These are phyloP conservation scores for Acanthopagrus latus DNA, from an alignment of 2,797 vertebrate genomes.

Conservation along the genomic window DNA sequence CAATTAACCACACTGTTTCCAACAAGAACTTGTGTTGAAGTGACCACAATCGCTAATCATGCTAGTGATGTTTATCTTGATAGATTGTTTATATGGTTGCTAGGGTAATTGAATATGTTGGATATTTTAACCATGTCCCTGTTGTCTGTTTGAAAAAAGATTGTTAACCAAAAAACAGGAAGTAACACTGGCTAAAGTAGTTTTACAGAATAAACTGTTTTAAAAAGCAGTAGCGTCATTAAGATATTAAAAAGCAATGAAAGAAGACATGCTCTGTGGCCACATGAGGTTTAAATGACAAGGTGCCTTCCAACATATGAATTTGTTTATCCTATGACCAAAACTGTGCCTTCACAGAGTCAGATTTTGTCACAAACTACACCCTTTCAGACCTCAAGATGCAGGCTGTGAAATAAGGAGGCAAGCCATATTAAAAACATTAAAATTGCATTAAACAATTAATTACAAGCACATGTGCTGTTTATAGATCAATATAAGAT, in stretches of 20 bases:
- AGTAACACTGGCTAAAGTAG: too few species aligned
- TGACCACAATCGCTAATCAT: too few species aligned
- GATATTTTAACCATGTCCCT: too few species aligned
- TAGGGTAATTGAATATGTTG: too few species aligned
- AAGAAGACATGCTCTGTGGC: not conserved
- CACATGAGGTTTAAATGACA: constrained; percentile 9
- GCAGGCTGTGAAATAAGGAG: not conserved
- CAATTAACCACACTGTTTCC: too few species aligned
- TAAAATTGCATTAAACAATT: not conserved
- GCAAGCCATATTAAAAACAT: too few species aligned
- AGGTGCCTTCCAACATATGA: not conserved
- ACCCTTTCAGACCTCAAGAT: constrained; percentile 5
- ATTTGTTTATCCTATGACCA: not conserved
- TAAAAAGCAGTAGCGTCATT: not conserved
- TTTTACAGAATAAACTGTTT: too few species aligned
- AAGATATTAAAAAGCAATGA: not conserved
- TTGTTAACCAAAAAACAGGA: too few species aligned
- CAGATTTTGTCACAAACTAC: not conserved
- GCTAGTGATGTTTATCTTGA: too few species aligned
- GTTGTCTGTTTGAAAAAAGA: too few species aligned
- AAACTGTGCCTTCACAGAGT: not conserved
- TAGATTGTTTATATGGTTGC: too few species aligned
- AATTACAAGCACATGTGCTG: not conserved
- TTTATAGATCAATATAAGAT: not conserved
- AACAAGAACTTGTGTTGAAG: too few species aligned